A percentile compares a stretch with the other conserved stretches of the same genome.
Evolutionary conservation across 2,888 invertebrate genomes (phyloP).

Genomic region (Pammene fasciana): DNA sequence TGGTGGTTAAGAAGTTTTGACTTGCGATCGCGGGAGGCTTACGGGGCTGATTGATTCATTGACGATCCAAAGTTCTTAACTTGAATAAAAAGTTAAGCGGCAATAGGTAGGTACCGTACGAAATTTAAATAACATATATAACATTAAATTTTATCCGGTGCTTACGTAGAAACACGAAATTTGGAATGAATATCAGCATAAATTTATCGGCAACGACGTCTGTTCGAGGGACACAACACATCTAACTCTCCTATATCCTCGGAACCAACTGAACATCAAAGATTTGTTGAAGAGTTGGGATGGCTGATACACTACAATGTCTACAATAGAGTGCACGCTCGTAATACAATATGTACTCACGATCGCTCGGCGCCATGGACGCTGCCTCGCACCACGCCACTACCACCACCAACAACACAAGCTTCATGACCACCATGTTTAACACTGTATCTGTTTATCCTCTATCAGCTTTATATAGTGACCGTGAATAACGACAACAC

Average conservation of each 20-base stretch:
- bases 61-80: slow-evolving; percentile 16
- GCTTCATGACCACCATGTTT: slow-evolving; percentile 60
- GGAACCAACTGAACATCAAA: no score
- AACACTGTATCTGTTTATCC: slow-evolving; percentile 62
- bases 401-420: slow-evolving; percentile 56
- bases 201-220: no score
- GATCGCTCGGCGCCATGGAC: slow-evolving; percentile 67
- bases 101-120: neutral
- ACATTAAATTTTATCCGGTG: no score
- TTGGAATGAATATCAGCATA: no score
- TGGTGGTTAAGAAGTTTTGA: slow-evolving; percentile 46
- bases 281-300: no score
- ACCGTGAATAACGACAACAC: slow-evolving; percentile 56
- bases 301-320: no score
- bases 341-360: slow-evolving; percentile 57
- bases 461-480: slow-evolving; percentile 73
- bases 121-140: no score
- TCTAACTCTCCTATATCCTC: no score
- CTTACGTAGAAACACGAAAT: no score
- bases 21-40: slow-evolving; percentile 32
- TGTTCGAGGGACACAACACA: no score
- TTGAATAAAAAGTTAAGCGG: neutral
- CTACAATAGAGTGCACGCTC: no score
- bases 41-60: slow-evolving; percentile 36
- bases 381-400: slow-evolving; percentile 58